Percentiles rank a stretch among this genome's conserved stretches.
Conservation (phyloP, 2,888 invertebrate genomes). For the Litoditis marina region DNA sequence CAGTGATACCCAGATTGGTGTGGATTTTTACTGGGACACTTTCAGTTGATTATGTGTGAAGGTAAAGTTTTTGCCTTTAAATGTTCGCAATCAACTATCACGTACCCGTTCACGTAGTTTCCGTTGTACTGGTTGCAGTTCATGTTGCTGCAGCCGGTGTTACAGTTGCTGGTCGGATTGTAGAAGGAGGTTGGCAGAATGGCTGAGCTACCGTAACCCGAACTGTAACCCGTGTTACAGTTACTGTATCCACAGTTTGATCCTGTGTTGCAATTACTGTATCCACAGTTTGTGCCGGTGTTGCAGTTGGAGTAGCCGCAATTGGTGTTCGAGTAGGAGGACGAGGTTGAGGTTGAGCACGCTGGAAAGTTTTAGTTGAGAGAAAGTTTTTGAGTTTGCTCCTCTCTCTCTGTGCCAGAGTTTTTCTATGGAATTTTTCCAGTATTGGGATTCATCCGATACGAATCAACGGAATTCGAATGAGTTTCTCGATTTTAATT, state of each 20-base stretch:
- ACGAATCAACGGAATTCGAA: too few relatives aligned
- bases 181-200: constrained; percentile 38
- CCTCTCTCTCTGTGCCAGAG: too few relatives aligned
- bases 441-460: too few relatives aligned
- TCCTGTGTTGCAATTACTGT: constrained; percentile 27
- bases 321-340: too few relatives aligned
- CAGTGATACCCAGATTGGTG: too few relatives aligned
- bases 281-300: constrained; percentile 21
- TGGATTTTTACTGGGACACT: too few relatives aligned
- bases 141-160: constrained; percentile 35
- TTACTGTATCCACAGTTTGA: constrained; percentile 20
- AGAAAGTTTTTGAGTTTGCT: too few relatives aligned
- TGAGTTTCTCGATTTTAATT: too few relatives aligned
- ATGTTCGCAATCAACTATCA: background rate
- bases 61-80: background rate
- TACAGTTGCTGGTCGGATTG: constrained; percentile 37
- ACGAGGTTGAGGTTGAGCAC: background rate
- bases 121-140: constrained; percentile 44
- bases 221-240: constrained; percentile 27
- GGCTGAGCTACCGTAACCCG: constrained; percentile 19
- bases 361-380: too few relatives aligned
- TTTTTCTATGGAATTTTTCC: too few relatives aligned
- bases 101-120: constrained; percentile 35
- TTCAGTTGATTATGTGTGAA: background rate
- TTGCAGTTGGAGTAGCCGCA: constrained; percentile 26